Percentiles rank a stretch among this genome's conserved stretches.
Evolutionary conservation across 2,113 vertebrate species (phyloP).

Genomic region (Microcebus murinus): DNA sequence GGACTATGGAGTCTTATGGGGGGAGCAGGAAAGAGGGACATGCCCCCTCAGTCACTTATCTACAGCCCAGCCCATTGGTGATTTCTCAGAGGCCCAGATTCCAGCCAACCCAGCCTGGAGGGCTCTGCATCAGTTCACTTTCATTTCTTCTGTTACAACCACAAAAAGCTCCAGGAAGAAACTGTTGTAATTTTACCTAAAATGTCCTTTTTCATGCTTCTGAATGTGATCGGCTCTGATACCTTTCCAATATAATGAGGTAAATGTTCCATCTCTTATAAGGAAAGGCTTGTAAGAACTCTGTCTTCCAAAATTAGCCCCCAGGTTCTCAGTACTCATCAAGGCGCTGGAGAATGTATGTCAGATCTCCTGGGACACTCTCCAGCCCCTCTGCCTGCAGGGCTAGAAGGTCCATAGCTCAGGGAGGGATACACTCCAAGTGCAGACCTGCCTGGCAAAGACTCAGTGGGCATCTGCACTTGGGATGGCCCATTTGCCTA

Average conservation of each 20-base stretch:
- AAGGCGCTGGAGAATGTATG: not conserved
- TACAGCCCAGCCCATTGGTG: not conserved
- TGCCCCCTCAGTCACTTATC: not conserved
- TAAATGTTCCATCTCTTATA: not conserved
- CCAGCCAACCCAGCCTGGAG: not conserved
- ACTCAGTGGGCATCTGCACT: not conserved
- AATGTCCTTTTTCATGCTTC: slow-evolving; percentile 14
- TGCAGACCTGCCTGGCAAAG: not conserved
- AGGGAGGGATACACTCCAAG: not conserved
- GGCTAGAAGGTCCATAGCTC: not conserved
- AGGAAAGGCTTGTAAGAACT: not conserved
- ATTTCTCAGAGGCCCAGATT: not conserved
- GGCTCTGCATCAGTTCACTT: not conserved
- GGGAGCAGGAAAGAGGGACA: not conserved
- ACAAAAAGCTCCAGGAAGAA: not conserved
- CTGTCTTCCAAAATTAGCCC: not conserved
- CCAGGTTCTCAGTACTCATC: not conserved
- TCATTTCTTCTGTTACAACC: not conserved
- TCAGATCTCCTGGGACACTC: not conserved
- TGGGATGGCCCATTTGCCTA: not conserved
- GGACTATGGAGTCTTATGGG: not conserved
- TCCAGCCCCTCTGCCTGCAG: not conserved
- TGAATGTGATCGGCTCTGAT: not conserved
- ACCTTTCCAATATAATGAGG: not conserved
- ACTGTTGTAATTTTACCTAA: not conserved